Base-by-base conservation (phyloP, 2,888 invertebrate species). In the Anticlea derivata region DNA sequence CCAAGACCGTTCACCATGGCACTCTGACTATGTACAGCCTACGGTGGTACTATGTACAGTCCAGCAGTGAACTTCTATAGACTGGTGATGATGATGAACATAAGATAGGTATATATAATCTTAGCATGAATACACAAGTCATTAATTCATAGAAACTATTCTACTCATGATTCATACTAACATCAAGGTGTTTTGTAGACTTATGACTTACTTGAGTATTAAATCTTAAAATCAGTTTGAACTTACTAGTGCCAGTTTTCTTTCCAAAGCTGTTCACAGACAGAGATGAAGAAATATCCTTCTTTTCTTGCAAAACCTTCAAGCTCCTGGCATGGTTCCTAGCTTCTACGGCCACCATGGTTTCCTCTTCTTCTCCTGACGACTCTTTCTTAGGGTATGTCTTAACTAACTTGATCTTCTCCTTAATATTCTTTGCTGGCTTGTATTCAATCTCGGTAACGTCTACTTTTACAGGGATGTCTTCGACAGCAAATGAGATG, bases 261-360 rank as follows among this genome's bases (percentile, higher is more conserved):
- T 92, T 92, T 29, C 92, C 92, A 35, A 93, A 92, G 24, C 92
- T 92, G 66, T 93, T 93, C 3, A 92, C 93, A 55, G 93, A 93
- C 37, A 93, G 74, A 6, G 92, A 92, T 0, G 92, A 92, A 0
- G 92, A 80, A 8, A 93, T 89, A 59, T 93, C 93, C 58, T 90
- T 90, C 60, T 86, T 78, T 6, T 81, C 78, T 37, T 76, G 72
- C 11, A 90, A 53, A n/a, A 80, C 63, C 53, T 79, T 86, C 1
- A 91, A 50, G 58, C 86, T 87, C 67, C 91, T 73, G 37, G 82
- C 80, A 65, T 92, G 81, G 72, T 92, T 78, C 65, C 92, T 73
- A 30, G 91, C 91, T 71, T 93, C 93, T 52, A 92, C 88, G n/a
- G 93, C 92, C 26, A 92, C 84, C 92, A 93, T 92, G 0, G 93